Evolutionary conservation across 2,797 vertebrate genomes (phyloP), one percentile per base, ranked within the genome.

Genomic region (Brachyrhaphis roseni): DNA sequence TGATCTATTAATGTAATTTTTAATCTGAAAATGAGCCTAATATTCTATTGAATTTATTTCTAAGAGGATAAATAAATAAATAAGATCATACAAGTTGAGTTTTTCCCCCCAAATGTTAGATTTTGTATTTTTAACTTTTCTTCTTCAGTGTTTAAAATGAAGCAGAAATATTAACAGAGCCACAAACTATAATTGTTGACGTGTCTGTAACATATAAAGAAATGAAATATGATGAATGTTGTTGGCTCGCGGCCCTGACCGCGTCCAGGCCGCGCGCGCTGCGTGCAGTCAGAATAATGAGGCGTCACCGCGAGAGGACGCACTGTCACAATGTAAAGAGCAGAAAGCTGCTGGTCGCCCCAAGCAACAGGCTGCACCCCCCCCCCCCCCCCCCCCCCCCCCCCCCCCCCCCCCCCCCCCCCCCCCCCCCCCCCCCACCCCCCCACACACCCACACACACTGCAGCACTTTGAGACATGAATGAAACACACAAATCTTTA

Each of bases 341-440:
- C 85, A 74, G 43, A 62, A 86, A 90, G 80, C 88, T 89, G 87
- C 86, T 94, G 93, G 88, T 93, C 95, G 96, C 96, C 95, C 94
- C 18, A 95, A 96, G 96, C 97, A 97, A 96, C 96, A 95, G 96
- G 95, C 96, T 95, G 79, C n/a, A n/a, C n/a, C n/a, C n/a, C n/a
- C n/a, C n/a, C n/a, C n/a, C n/a, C n/a, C n/a, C n/a, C n/a, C n/a
- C n/a, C n/a, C n/a, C n/a, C n/a, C n/a, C n/a, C n/a, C n/a, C n/a
- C n/a, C n/a, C n/a, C n/a, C n/a, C n/a, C n/a, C n/a, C n/a, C n/a
- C n/a, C n/a, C n/a, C n/a, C n/a, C n/a, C n/a, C n/a, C n/a, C n/a
- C n/a, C n/a, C n/a, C n/a, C n/a, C n/a, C n/a, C n/a, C n/a, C n/a
- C n/a, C n/a, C n/a, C n/a, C n/a, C n/a, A n/a, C n/a, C n/a, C 5